Conservation (phyloP, 2,797 vertebrate species). For the Phyllotis vaccarum region DNA sequence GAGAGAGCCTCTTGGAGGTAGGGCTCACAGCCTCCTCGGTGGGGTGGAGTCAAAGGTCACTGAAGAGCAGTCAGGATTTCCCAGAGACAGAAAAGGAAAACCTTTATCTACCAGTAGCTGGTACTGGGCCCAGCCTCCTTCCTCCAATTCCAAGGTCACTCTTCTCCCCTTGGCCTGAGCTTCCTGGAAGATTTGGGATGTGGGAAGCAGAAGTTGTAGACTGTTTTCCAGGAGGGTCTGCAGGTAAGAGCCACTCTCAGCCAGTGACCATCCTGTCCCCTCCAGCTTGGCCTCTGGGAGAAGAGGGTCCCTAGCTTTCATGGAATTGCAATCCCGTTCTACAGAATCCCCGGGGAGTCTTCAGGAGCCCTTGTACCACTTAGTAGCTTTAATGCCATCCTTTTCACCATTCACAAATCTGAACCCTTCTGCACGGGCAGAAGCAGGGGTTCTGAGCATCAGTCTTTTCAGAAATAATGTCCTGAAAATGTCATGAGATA, state of each 20-base stretch:
- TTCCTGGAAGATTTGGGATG: background rate
- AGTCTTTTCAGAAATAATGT: background rate
- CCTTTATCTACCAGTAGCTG: background rate
- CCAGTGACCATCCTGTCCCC: background rate
- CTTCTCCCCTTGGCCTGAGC: background rate
- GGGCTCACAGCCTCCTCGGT: too few species aligned
- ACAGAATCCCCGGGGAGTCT: background rate
- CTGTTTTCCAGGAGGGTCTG: background rate
- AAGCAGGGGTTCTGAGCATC: background rate
- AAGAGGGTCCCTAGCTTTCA: background rate
- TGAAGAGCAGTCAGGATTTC: background rate
- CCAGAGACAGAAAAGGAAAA: background rate
- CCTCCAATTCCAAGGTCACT: background rate
- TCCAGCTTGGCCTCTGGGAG: rapidly evolving
- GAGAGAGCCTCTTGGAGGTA: rapidly evolving
- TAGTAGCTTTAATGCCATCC: too few species aligned
- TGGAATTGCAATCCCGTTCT: rapidly evolving
- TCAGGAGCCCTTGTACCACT: background rate
- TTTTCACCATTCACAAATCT: background rate
- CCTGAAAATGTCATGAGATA: background rate
- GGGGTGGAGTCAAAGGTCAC: background rate
- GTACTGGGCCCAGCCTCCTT: background rate
- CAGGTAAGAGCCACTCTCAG: rapidly evolving
- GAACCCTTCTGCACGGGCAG: background rate
- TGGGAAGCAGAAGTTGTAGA: too few species aligned